Evolutionary conservation across 2,888 invertebrate species (phyloP).

Genomic region (Plebejus anna): DNA sequence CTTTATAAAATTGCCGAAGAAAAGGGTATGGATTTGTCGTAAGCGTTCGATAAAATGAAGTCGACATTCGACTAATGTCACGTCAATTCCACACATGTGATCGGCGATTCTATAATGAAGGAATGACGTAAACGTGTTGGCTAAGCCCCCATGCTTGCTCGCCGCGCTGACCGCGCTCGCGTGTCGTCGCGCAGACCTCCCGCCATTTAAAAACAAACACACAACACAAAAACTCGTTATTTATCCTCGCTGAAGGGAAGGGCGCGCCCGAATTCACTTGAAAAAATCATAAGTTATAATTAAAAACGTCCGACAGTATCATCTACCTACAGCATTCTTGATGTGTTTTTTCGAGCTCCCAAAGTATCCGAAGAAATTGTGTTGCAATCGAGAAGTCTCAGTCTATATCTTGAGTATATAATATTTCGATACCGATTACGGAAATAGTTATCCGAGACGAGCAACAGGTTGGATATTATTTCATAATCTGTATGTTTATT

Average conservation of each 20-base stretch:
- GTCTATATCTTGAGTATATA: neutral
- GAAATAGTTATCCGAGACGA: conserved; percentile 6
- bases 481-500: conserved; percentile 14
- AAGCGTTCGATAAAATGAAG: neutral
- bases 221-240: conserved; percentile 77
- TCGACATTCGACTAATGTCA: neutral
- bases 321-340: conserved; percentile 28
- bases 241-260: conserved; percentile 75
- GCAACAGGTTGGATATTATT: neutral
- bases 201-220: conserved; percentile 80
- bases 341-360: neutral
- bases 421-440: neutral
- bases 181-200: conserved; percentile 79
- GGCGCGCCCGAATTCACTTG: conserved; percentile 74
- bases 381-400: conserved; percentile 5
- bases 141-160: neutral
- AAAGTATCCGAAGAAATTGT: neutral
- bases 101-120: neutral
- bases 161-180: conserved; percentile 60
- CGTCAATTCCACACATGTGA: neutral
- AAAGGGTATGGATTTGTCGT: too few relatives aligned
- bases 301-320: conserved; percentile 63
- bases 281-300: conserved; percentile 78
- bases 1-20: neutral
- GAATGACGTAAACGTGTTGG: neutral